Conservation (phyloP, 2,888 invertebrate species). For the Periphyllus acericola region DNA sequence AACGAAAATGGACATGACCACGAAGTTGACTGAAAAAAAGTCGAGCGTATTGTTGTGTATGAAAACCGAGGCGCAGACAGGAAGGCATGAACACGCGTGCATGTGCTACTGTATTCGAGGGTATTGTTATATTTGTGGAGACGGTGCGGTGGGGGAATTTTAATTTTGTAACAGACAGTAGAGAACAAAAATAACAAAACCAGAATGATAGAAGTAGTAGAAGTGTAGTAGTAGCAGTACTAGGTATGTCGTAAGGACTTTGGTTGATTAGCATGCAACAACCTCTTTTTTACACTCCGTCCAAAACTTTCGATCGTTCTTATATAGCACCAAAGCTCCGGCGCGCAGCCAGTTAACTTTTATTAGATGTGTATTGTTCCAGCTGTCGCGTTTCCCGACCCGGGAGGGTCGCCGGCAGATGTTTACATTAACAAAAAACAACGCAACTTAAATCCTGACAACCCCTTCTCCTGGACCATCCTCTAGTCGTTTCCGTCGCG, state of each 20-base stretch:
- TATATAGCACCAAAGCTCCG: constrained; percentile 22
- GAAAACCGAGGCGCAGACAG: no score
- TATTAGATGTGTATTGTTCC: constrained; percentile 59
- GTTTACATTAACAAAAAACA: constrained; percentile 53
- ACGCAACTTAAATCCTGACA: constrained; percentile 38
- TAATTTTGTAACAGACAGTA: no score
- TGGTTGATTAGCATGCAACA: constrained; percentile 46
- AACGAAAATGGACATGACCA: no score
- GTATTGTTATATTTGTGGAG: not conserved
- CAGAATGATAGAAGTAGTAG: no score
- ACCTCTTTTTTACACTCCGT: constrained; percentile 28
- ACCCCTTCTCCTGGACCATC: not conserved
- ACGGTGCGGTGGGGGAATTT: no score
- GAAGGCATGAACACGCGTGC: no score
- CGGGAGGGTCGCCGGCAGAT: constrained; percentile 41
- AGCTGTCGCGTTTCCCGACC: constrained; percentile 50
- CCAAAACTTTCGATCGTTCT: constrained; percentile 47
- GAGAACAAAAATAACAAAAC: no score
- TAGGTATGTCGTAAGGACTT: constrained; percentile 1
- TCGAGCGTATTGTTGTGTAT: no score
- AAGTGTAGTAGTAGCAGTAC: no score
- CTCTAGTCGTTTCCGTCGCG: not conserved
- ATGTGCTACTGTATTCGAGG: no score
- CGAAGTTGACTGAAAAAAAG: no score
- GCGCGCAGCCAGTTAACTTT: constrained; percentile 55